Conservation (phyloP, 2,888 invertebrate species). For the Disparrhopalites patrizii region DNA sequence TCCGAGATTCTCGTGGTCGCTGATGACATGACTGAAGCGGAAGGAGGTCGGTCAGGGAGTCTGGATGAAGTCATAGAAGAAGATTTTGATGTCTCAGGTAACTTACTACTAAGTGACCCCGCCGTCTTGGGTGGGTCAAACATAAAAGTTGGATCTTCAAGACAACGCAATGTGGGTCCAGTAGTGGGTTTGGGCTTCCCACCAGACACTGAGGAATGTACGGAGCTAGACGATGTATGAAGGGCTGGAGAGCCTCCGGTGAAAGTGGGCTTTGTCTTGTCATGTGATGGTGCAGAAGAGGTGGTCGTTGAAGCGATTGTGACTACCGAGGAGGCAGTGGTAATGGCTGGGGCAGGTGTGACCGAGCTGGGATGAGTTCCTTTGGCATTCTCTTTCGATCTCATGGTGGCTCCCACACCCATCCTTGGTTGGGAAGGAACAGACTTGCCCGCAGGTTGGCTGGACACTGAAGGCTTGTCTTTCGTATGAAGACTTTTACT, state of each 20-base stretch:
- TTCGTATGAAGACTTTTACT: conserved; percentile 11
- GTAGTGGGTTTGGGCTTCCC: conserved; percentile 43
- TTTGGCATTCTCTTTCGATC: conserved; percentile 18
- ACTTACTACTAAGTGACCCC: neutral
- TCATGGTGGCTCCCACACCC: conserved; percentile 11
- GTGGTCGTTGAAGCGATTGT: neutral
- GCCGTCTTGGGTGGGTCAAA: conserved; percentile 51
- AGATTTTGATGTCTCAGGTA: neutral
- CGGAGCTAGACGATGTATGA: neutral
- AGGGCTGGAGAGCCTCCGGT: neutral
- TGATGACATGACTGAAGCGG: no score
- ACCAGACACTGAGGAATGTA: neutral
- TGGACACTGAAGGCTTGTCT: conserved; percentile 6
- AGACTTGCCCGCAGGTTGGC: conserved; percentile 6
- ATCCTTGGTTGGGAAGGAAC: conserved; percentile 12
- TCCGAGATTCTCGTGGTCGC: no score
- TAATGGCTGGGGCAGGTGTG: neutral
- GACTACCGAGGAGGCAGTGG: neutral
- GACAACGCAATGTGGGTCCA: conserved; percentile 56
- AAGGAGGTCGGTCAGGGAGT: no score
- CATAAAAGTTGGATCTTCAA: conserved; percentile 59
- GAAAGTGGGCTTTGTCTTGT: conserved; percentile 10
- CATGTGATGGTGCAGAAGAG: conserved; percentile 3
- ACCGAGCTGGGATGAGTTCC: neutral
- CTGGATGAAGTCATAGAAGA: no score